These are phyloP conservation scores for Embiotoca jacksoni DNA, from an alignment of 2,113 vertebrate species.

Conservation along the genomic window DNA sequence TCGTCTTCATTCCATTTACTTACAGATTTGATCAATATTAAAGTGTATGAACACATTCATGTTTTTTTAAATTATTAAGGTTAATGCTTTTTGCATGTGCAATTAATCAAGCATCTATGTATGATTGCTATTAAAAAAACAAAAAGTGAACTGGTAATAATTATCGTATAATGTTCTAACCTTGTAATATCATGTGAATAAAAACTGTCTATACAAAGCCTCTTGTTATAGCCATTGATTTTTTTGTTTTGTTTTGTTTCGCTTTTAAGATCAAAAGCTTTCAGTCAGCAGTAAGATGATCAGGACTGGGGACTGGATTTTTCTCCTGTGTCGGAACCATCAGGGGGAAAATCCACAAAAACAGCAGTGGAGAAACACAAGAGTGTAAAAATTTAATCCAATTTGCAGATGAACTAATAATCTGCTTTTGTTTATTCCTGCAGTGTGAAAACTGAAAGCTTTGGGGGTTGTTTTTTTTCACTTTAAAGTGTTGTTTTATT, in stretches of 20 bases:
- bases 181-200: conserved; percentile 59
- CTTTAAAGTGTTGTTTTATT: too few relatives aligned
- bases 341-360: not conserved
- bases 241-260: not conserved
- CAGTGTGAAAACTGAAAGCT: not conserved
- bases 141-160: not conserved
- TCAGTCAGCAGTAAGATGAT: not conserved
- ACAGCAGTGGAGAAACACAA: not conserved
- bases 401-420: not conserved
- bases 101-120: not conserved
- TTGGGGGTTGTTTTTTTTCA: too few relatives aligned
- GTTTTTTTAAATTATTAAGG: conserved; percentile 6
- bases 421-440: conserved; percentile 17
- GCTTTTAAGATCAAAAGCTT: not conserved
- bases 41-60: not conserved
- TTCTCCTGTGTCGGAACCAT: not conserved
- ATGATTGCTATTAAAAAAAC: conserved; percentile 1
- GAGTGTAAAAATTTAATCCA: not conserved
- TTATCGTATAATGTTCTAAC: conserved; percentile 36
- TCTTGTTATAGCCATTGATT: not conserved
- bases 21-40: not conserved
- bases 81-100: conserved; percentile 28
- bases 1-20: conserved; percentile 2
- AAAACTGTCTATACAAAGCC: conserved; percentile 31
- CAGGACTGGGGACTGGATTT: not conserved